Evolutionary conservation across 1,140 invertebrate genomes (phyloP).

Genomic region (Plectus sambesii): DNA sequence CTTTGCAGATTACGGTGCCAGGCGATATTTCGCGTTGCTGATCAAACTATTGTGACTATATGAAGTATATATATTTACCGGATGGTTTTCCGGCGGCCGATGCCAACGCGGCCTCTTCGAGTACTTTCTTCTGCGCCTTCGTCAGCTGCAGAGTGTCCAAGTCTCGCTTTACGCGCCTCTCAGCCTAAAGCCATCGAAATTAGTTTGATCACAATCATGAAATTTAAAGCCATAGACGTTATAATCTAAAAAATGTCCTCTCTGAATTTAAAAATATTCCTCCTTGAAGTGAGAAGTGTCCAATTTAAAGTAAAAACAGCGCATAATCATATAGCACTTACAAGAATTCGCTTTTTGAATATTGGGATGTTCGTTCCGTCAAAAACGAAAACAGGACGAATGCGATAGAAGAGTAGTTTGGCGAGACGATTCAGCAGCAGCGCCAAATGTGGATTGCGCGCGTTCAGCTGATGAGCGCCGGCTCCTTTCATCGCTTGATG

Average conservation of each 20-base stretch:
- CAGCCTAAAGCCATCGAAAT: conserved; percentile 53
- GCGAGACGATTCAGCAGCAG: conserved; percentile 83
- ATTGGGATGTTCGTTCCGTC: conserved; percentile 75
- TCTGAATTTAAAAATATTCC: no score
- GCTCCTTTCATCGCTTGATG: conserved; percentile 92
- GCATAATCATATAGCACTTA: no score
- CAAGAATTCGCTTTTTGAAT: conserved; percentile 82
- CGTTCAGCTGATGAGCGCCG: conserved; percentile 66
- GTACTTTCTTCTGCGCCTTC: conserved; percentile 61
- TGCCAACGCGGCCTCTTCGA: conserved; percentile 55
- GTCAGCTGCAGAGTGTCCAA: conserved; percentile 60
- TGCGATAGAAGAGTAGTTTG: conserved; percentile 86
- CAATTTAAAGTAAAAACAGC: no score
- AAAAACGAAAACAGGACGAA: conserved; percentile 98
- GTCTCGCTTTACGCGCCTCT: conserved; percentile 62
- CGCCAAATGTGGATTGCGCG: conserved; percentile 70
- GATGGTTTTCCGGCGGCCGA: conserved; percentile 45
- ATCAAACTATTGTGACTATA: no score
- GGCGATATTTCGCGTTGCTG: no score
- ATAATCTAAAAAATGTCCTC: no score
- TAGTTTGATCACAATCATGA: not conserved
- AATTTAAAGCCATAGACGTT: not conserved
- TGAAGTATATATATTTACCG: no score
- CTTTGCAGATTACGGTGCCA: no score
- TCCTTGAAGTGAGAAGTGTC: no score